Evolutionary conservation across 2,888 invertebrate species (phyloP).

Genomic region (Labia minor): DNA sequence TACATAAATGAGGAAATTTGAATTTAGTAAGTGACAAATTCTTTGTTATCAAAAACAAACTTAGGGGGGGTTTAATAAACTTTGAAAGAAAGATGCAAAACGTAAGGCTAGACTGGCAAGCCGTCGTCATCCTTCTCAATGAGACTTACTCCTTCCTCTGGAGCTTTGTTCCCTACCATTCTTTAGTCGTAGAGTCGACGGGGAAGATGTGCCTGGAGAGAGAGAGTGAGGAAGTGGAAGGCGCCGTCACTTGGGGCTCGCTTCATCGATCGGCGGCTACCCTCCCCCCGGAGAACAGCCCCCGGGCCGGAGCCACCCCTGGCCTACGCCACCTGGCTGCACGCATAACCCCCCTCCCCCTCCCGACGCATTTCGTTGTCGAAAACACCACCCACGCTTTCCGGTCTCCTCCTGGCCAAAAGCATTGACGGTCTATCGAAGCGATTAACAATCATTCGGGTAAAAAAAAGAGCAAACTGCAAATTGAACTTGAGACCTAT

Average conservation of each 20-base stretch:
- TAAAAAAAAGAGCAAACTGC: not conserved
- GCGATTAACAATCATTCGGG: no score
- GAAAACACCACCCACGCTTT: not conserved
- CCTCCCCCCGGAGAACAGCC: conserved; percentile 4
- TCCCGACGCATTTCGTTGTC: not conserved
- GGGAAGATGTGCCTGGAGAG: not conserved
- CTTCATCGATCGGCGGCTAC: not conserved
- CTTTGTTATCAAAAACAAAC: no score
- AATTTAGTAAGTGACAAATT: no score
- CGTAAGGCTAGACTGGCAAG: not conserved
- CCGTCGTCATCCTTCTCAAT: not conserved
- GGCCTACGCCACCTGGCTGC: conserved; percentile 1
- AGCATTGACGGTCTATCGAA: not conserved
- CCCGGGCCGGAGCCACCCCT: conserved; percentile 3
- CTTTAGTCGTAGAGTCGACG: not conserved
- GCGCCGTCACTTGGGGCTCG: conserved; percentile 7
- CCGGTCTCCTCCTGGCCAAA: not conserved
- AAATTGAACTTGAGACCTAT: not conserved
- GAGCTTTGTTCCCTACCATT: not conserved
- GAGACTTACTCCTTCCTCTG: not conserved
- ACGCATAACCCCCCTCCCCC: not conserved
- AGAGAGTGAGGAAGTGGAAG: not conserved
- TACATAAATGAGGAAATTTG: no score
- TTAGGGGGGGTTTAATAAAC: no score
- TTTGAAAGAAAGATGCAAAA: not conserved